phyloP scores from a whole-genome alignment of 2,113 vertebrate genomes.

The Calypte anna region DNA sequence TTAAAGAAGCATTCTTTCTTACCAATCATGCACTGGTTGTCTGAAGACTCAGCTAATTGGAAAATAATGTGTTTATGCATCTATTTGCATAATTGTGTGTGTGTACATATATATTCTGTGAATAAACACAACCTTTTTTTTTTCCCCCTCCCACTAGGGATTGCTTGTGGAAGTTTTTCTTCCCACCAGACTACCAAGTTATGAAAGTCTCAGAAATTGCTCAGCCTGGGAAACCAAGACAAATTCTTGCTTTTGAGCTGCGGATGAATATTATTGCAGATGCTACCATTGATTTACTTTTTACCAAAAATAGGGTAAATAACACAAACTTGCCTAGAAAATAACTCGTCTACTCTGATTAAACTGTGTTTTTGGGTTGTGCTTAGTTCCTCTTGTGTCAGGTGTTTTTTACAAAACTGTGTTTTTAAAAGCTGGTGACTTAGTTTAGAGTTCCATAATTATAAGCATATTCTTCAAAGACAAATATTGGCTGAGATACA shows the following conservation, averaged over 20 bases:
- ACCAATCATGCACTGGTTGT: not conserved
- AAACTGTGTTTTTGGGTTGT: not conserved
- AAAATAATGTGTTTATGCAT: not conserved
- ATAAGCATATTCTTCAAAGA: not conserved
- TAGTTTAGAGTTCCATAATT: not conserved
- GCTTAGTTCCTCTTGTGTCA: not conserved
- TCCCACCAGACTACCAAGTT: constrained; percentile 94
- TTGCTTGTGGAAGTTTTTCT: constrained; percentile 97
- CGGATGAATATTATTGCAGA: constrained; percentile 99
- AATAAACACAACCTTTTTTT: not conserved
- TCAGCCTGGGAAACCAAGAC: constrained; percentile 88
- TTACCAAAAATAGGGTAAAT: constrained; percentile 97
- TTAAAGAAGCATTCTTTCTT: not conserved
- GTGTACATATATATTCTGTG: not conserved
- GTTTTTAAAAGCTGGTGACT: not conserved
- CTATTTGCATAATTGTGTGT: not conserved
- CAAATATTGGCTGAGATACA: not conserved
- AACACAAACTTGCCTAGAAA: not conserved
- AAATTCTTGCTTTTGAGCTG: constrained; percentile 97
- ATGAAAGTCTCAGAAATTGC: constrained; percentile 92
- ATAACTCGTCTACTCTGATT: not conserved
- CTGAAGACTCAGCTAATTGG: not conserved
- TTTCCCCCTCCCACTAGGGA: constrained; percentile 78
- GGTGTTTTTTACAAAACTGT: not conserved
- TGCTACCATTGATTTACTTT: constrained; percentile 97